A percentile compares a stretch with the other conserved stretches of the same genome.
Evolutionary conservation across 2,797 vertebrate species (phyloP).

Genomic region (Sebastes oblongus): DNA sequence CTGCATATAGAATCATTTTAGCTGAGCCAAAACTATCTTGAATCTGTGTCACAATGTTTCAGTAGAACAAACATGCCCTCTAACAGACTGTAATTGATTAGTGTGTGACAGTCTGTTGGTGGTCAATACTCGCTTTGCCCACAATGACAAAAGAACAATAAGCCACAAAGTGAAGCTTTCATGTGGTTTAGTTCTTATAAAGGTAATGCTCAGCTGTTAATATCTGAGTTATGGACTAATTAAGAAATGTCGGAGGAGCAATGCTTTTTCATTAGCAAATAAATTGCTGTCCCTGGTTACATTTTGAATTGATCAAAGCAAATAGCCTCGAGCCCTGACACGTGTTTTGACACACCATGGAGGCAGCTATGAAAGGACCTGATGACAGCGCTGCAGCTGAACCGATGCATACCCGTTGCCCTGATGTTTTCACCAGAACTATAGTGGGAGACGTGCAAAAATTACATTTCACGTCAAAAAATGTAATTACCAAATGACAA

Average conservation of each 20-base stretch:
- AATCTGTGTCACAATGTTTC: slow-evolving; percentile 21
- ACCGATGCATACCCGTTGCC: neutral
- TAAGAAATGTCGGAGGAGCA: slow-evolving; percentile 27
- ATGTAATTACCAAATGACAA: slow-evolving; percentile 19
- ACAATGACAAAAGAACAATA: neutral
- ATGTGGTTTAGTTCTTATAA: neutral
- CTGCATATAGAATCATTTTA: neutral
- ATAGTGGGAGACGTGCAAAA: neutral
- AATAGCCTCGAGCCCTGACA: slow-evolving; percentile 39
- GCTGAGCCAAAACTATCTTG: neutral
- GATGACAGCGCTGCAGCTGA: neutral
- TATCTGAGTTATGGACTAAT: slow-evolving; percentile 24
- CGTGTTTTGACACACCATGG: slow-evolving; percentile 14
- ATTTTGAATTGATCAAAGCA: slow-evolving; percentile 52
- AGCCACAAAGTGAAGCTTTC: neutral
- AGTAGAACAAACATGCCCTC: neutral
- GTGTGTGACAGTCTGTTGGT: slow-evolving; percentile 5
- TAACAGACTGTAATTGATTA: slow-evolving; percentile 44
- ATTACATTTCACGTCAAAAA: slow-evolving; percentile 12
- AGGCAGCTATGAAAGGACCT: slow-evolving; percentile 27
- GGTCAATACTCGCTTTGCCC: slow-evolving; percentile 8
- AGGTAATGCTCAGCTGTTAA: slow-evolving; percentile 1
- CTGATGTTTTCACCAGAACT: neutral
- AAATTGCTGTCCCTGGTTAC: slow-evolving; percentile 27
- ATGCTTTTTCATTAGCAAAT: slow-evolving; percentile 49